Conservation (phyloP, 2,888 invertebrate genomes). For the Lithodes maja region DNA sequence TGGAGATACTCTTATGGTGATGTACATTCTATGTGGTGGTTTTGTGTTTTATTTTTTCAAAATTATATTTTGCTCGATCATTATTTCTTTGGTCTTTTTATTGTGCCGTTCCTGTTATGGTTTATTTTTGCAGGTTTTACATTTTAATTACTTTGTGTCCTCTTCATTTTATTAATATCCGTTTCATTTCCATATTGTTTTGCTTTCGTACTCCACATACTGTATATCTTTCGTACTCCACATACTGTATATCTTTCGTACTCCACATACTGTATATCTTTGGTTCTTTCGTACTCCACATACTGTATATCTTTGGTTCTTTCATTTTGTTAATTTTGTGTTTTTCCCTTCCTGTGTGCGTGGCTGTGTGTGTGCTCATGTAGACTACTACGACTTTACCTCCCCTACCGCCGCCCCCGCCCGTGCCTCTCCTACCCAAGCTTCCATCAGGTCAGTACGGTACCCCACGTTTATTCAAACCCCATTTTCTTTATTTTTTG, state of each 20-base stretch:
- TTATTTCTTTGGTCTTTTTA: too few relatives aligned
- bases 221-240: too few relatives aligned
- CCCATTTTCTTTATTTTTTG: neutral
- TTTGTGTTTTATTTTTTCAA: too few relatives aligned
- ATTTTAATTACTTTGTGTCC: too few relatives aligned
- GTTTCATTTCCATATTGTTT: too few relatives aligned
- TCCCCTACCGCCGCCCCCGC: constrained; percentile 44
- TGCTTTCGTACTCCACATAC: too few relatives aligned
- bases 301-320: neutral
- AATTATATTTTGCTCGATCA: too few relatives aligned
- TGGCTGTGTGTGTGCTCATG: neutral
- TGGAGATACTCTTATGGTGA: too few relatives aligned
- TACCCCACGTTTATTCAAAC: neutral
- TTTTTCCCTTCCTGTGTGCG: neutral
- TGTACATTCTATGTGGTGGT: too few relatives aligned
- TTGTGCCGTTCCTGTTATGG: too few relatives aligned
- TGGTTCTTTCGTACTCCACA: neutral
- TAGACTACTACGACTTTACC: constrained; percentile 59
- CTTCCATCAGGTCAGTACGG: constrained; percentile 35
- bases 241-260: neutral
- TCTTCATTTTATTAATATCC: too few relatives aligned
- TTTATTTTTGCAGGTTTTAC: too few relatives aligned
- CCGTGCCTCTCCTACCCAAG: constrained; percentile 11
- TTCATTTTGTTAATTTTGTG: neutral
- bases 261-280: neutral